Evolutionary conservation across 2,888 invertebrate genomes (phyloP).

Genomic region (Pomacea canaliculata): DNA sequence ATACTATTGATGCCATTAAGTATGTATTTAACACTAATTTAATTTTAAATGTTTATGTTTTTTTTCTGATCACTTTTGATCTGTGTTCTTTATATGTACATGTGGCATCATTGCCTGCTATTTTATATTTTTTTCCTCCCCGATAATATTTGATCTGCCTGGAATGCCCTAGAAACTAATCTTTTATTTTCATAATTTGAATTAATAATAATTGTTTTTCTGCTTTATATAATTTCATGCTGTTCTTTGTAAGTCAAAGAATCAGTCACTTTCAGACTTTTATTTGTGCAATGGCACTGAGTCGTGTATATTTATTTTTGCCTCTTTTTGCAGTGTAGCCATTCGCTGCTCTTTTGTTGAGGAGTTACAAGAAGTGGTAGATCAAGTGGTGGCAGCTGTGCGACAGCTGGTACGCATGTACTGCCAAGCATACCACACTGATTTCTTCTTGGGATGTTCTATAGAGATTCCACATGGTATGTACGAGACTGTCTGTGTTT

Average conservation of each 20-base stretch:
- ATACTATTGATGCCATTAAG: conserved; percentile 42
- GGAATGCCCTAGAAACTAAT: background rate
- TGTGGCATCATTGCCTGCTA: no score
- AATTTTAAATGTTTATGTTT: no score
- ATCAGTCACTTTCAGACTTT: no score
- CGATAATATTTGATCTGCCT: background rate
- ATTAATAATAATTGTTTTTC: no score
- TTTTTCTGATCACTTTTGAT: no score
- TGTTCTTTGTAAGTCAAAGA: no score
- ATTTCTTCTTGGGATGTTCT: conserved; percentile 58
- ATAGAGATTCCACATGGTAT: conserved; percentile 40
- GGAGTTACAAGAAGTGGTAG: conserved; percentile 69
- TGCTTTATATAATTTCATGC: no score
- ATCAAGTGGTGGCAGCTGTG: conserved; percentile 75
- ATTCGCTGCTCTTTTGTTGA: conserved; percentile 51
- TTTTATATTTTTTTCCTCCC: background rate
- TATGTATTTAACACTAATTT: conserved; percentile 9
- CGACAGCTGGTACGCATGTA: conserved; percentile 88
- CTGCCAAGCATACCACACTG: conserved; percentile 81
- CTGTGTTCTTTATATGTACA: no score
- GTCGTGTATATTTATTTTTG: no score
- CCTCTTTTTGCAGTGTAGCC: conserved; percentile 36
- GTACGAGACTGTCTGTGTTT: background rate
- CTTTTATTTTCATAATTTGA: no score
- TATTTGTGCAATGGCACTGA: no score